Base-by-base conservation (phyloP, 1,140 invertebrate species). In the Cydia splendana region DNA sequence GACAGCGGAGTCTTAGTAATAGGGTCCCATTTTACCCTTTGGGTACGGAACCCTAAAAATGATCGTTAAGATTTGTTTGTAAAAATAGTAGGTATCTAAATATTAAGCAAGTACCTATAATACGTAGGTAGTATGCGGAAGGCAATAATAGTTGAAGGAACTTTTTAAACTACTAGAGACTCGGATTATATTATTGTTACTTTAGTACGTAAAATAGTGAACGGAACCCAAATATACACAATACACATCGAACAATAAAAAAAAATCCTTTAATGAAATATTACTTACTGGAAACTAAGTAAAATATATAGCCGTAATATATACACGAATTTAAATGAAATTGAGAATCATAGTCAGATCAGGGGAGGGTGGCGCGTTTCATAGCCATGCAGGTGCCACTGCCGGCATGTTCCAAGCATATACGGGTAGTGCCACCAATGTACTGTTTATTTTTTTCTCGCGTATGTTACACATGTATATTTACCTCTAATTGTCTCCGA, bases 361-460 rank as follows among this genome's bases (percentile, higher is more conserved):
- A 78, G 69, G 80, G 79, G 78, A 67, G 75, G 74, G 77, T 77
- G 24, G 51, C 75, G 79, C 79, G 81, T 79, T 77, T 83, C 74
- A 82, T 83, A 84, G 83, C 82, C 82, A 81, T 80, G 76, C 82
- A 80, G 77, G 85, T 85, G 76, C 80, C 82, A 81, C 83, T 76
- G 82, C 79, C 84, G 86, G 86, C 86, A 82, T 82, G 77, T 84
- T 79, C 77, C 51, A 78, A 78, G 79, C 79, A 85, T 89, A 86
- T 84, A 75, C 77, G 28, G 69, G 75, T 67, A 79, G 79, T 80
- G 79, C 76, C 75, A 18, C 15, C 15, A 18, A 53, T 18, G 6
- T 53, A 42, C 38, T 42, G 38, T 42, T 9, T 42, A 10, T 42
- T 42, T 42, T 42, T 42, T 42, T 42, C 7, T 10, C 9, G 38